phyloP scores from a whole-genome alignment of 2,888 invertebrate species.

The Sipha maydis region DNA sequence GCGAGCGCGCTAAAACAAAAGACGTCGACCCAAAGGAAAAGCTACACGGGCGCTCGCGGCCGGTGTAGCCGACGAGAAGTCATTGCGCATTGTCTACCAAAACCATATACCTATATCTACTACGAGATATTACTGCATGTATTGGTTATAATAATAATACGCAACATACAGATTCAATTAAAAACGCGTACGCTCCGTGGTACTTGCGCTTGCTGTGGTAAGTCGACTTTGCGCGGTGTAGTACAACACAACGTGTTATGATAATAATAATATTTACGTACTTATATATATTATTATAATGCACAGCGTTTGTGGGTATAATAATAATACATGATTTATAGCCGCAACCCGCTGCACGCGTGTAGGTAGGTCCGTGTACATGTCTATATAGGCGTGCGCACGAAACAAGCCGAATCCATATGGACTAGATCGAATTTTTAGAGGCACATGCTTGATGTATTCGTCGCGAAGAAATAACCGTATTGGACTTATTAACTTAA shows the following conservation, averaged over 20 bases:
- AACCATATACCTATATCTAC: background rate
- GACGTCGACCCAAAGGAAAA: background rate
- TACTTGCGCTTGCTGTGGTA: too few species aligned
- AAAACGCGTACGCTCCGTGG: background rate
- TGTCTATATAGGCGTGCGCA: background rate
- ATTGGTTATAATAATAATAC: background rate
- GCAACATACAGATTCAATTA: background rate
- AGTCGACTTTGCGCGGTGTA: too few species aligned
- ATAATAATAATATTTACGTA: too few species aligned
- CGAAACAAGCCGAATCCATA: too few species aligned
- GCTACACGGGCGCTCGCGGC: background rate
- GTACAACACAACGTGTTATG: too few species aligned
- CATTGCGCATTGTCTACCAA: background rate
- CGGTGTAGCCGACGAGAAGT: background rate
- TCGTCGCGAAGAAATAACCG: background rate
- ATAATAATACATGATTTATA: background rate
- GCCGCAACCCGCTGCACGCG: background rate
- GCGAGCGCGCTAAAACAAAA: slow-evolving; percentile 37
- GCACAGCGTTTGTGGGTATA: too few species aligned
- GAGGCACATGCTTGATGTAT: too few species aligned
- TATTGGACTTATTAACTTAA: too few species aligned
- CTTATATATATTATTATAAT: too few species aligned
- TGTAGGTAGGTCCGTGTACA: background rate
- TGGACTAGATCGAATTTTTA: background rate
- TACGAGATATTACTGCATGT: background rate